Evolutionary conservation across 1,140 invertebrate genomes (phyloP).

Genomic region (Agraylea sexmaculata): DNA sequence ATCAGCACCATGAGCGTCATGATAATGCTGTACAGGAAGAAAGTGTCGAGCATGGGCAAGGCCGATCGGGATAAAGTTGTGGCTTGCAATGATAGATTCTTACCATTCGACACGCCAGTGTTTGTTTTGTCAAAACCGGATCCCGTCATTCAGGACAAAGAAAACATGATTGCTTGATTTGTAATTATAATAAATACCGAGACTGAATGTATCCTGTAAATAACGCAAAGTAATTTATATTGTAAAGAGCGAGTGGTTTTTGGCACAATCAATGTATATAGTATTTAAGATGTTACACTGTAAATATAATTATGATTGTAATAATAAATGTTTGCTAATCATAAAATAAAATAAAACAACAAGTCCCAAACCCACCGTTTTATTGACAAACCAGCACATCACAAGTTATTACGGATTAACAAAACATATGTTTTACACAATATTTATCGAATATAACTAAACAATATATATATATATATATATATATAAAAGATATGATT

Average conservation of each 20-base stretch:
- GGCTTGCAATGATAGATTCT: constrained; percentile 39
- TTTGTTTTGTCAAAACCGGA: constrained; percentile 44
- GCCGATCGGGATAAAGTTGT: constrained; percentile 35
- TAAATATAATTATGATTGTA: no score
- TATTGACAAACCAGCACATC: constrained; percentile 21
- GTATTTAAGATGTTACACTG: no score
- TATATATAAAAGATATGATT: constrained; percentile 4
- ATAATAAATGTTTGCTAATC: no score
- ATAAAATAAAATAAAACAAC: constrained; percentile 15
- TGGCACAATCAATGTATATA: no score
- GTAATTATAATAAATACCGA: no score
- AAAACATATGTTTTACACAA: constrained; percentile 6
- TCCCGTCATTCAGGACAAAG: background rate
- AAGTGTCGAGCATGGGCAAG: constrained; percentile 37
- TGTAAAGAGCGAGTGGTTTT: no score
- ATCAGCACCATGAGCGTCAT: constrained; percentile 57
- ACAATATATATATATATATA: constrained; percentile 5
- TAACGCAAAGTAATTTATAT: no score
- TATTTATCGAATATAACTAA: constrained; percentile 13
- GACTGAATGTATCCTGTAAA: no score
- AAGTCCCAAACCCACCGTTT: constrained; percentile 20
- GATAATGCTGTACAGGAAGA: constrained; percentile 52
- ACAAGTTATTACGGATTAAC: constrained; percentile 9
- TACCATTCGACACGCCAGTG: constrained; percentile 40
- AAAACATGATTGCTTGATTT: no score